Conservation (phyloP, 2,113 vertebrate genomes). For the Paramormyrops kingsleyae region DNA sequence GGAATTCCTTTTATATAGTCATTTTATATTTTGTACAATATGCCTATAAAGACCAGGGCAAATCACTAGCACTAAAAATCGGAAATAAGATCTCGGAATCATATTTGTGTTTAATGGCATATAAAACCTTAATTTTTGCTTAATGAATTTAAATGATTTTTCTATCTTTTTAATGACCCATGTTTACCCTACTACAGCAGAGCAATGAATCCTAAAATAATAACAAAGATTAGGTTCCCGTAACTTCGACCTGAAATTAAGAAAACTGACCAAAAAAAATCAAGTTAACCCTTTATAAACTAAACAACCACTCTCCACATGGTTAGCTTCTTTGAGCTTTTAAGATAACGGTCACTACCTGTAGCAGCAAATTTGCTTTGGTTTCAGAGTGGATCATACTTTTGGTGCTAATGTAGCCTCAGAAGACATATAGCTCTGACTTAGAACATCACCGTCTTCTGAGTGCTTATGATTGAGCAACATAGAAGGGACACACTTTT, state of each 20-base stretch:
- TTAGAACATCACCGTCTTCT: background rate
- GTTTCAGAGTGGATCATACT: background rate
- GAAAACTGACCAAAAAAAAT: background rate
- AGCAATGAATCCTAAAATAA: background rate
- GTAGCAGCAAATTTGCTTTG: background rate
- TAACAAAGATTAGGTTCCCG: background rate
- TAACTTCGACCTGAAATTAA: background rate
- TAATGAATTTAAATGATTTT: background rate
- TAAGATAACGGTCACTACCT: background rate
- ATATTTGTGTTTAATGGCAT: background rate
- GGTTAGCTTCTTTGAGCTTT: background rate
- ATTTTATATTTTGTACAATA: background rate
- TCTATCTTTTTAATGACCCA: background rate
- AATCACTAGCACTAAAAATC: background rate
- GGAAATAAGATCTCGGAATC: background rate
- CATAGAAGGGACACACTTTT: background rate
- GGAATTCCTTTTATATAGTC: background rate
- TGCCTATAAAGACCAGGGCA: background rate
- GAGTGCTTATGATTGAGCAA: background rate
- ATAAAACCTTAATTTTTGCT: background rate
- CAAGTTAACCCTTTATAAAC: background rate
- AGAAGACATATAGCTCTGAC: background rate
- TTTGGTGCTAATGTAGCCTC: background rate
- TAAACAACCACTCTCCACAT: background rate
- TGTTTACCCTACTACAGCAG: background rate